Percentiles rank a stretch among this genome's conserved stretches.
Conservation (phyloP, 2,888 invertebrate genomes). For the Andricus quercusramuli region DNA sequence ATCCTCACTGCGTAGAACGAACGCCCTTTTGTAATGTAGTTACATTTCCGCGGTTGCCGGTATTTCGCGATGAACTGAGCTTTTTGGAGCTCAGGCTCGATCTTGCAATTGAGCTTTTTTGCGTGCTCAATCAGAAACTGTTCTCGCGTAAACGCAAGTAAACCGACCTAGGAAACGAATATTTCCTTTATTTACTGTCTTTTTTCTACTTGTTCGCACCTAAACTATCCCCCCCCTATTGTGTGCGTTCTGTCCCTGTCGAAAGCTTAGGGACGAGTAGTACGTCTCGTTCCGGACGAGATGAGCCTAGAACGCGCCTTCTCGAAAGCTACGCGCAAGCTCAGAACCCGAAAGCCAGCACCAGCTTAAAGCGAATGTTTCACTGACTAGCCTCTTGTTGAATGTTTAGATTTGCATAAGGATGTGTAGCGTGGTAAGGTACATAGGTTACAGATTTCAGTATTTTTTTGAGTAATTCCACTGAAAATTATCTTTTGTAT, state of each 20-base stretch:
- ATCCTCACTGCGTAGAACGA: constrained; percentile 17
- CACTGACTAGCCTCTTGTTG: constrained; percentile 8
- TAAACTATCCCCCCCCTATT: constrained; percentile 20
- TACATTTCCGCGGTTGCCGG: constrained; percentile 21
- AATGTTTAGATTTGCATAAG: neutral
- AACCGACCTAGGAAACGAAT: constrained; percentile 10
- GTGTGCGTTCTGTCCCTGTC: constrained; percentile 45
- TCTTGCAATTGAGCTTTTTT: neutral
- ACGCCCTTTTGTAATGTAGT: neutral
- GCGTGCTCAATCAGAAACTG: constrained; percentile 25
- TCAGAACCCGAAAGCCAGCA: constrained; percentile 42
- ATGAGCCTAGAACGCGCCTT: constrained; percentile 55
- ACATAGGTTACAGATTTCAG: too few relatives aligned
- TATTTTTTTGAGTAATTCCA: too few relatives aligned
- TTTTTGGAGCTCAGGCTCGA: neutral
- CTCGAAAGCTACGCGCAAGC: constrained; percentile 50
- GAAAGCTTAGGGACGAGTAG: constrained; percentile 50
- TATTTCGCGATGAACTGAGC: neutral
- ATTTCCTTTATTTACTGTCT: neutral
- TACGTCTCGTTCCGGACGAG: constrained; percentile 53
- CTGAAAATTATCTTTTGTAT: too few relatives aligned
- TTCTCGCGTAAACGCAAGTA: neutral
- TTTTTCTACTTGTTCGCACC: neutral
- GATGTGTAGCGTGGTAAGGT: too few relatives aligned
- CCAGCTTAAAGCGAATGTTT: constrained; percentile 35